These are phyloP conservation scores for Murina feae DNA, from an alignment of 2,113 vertebrate species.

Conservation along the genomic window DNA sequence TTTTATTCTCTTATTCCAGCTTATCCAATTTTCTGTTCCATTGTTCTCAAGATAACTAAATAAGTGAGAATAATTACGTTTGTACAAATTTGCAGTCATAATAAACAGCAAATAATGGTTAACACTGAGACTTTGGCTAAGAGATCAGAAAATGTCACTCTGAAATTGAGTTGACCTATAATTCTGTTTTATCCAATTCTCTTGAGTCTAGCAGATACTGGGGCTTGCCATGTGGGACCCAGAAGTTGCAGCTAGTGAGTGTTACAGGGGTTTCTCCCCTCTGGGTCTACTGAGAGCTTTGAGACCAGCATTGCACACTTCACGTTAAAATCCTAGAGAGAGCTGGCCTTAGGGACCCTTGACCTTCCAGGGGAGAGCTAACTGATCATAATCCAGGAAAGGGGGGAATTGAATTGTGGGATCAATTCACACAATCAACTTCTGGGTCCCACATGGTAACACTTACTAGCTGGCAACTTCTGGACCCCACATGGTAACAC, in stretches of 20 bases:
- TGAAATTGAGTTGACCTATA: not conserved
- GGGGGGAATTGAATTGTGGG: not conserved
- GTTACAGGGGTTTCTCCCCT: not conserved
- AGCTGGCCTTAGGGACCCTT: not conserved
- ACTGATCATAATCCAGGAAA: not conserved
- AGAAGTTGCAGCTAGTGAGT: not conserved
- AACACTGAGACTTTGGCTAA: not conserved
- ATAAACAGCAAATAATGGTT: not conserved
- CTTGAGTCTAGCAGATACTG: not conserved
- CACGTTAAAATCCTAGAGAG: not conserved
- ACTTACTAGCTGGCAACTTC: no score
- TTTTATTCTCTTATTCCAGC: not conserved
- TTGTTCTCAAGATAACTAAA: constrained; percentile 1
- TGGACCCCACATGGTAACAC: no score
- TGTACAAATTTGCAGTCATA: not conserved
- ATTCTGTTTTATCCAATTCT: not conserved
- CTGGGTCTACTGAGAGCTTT: not conserved
- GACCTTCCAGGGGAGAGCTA: not conserved
- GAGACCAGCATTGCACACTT: not conserved
- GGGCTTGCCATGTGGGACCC: not conserved
- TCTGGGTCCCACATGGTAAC: no score
- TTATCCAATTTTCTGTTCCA: not conserved
- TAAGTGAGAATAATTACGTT: constrained; percentile 4
- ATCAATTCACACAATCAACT: no score
- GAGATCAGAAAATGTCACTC: not conserved